Evolutionary conservation across 1,140 invertebrate genomes (phyloP).

Genomic region (Zophobas morio): DNA sequence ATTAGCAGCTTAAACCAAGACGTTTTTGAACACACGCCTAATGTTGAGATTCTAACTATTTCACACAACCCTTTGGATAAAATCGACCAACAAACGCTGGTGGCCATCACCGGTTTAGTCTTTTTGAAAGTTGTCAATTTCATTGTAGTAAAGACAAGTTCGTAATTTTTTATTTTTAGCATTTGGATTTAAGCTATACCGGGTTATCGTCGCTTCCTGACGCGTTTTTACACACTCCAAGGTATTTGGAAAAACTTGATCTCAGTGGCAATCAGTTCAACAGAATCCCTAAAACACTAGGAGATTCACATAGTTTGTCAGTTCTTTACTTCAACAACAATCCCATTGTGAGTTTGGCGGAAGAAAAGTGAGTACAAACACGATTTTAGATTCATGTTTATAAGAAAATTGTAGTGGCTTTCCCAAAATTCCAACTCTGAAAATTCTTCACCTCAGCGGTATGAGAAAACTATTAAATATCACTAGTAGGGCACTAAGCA

Average conservation of each 20-base stretch:
- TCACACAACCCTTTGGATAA: conserved; percentile 77
- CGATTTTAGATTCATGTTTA: background rate
- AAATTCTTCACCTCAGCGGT: conserved; percentile 75
- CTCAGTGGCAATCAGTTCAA: conserved; percentile 79
- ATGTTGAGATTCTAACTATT: conserved; percentile 77
- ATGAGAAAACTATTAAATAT: conserved; percentile 74
- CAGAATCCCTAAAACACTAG: conserved; percentile 73
- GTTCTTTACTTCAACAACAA: conserved; percentile 79
- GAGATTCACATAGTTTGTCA: conserved; percentile 72
- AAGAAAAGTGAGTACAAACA: conserved; percentile 64
- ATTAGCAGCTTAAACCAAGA: conserved; percentile 78
- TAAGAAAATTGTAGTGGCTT: conserved; percentile 70
- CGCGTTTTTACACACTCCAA: conserved; percentile 77
- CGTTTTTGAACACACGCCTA: conserved; percentile 77
- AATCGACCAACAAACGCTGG: conserved; percentile 73
- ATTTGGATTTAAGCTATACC: conserved; percentile 79
- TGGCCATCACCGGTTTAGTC: conserved; percentile 75
- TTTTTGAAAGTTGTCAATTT: conserved; percentile 71
- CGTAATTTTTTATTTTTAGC: conserved; percentile 65
- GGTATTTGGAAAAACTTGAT: conserved; percentile 75
- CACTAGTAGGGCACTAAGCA: conserved; percentile 69
- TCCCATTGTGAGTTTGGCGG: conserved; percentile 72
- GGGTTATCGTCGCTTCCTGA: conserved; percentile 74
- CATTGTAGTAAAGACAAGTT: background rate
- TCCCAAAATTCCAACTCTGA: conserved; percentile 72